These are phyloP conservation scores for Psylliodes chrysocephalus DNA, from an alignment of 2,888 invertebrate species.

Conservation along the genomic window DNA sequence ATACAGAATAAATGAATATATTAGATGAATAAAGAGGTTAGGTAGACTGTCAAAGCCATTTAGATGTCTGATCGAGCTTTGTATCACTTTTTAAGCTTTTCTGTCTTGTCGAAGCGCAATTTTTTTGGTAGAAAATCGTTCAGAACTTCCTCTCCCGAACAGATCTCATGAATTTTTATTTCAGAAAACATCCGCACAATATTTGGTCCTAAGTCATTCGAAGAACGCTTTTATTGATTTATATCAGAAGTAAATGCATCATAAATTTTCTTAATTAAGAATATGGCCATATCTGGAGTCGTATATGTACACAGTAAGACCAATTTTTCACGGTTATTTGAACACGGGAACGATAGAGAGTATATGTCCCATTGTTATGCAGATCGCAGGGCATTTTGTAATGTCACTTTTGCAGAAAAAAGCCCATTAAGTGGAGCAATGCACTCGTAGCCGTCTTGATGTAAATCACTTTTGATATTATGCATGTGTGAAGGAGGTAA, in stretches of 20 bases:
- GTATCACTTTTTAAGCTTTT: conserved; percentile 4
- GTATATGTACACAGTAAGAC: conserved; percentile 43
- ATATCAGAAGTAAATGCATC: conserved; percentile 42
- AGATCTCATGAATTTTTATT: conserved; percentile 40
- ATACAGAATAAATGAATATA: too few species aligned
- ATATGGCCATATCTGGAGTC: conserved; percentile 47
- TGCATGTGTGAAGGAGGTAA: conserved; percentile 54
- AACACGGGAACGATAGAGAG: conserved; percentile 43
- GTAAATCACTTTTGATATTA: conserved; percentile 55
- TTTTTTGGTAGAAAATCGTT: conserved; percentile 15
- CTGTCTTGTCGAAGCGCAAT: conserved; percentile 15
- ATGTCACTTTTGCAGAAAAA: conserved; percentile 43
- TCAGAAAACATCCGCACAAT: conserved; percentile 35
- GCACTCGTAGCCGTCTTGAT: conserved; percentile 42
- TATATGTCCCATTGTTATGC: conserved; percentile 42
- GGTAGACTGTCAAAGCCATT: conserved; percentile 17
- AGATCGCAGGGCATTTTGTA: conserved; percentile 40
- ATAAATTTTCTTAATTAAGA: conserved; percentile 51
- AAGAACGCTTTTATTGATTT: conserved; percentile 44
- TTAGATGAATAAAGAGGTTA: conserved; percentile 2
- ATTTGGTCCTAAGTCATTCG: conserved; percentile 42
- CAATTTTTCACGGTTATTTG: conserved; percentile 49
- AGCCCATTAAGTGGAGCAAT: conserved; percentile 47
- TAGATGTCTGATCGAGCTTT: conserved; percentile 11
- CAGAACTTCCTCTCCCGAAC: conserved; percentile 12